phyloP scores from a whole-genome alignment of 2,888 invertebrate genomes.

The Pyrocoelia pectoralis region DNA sequence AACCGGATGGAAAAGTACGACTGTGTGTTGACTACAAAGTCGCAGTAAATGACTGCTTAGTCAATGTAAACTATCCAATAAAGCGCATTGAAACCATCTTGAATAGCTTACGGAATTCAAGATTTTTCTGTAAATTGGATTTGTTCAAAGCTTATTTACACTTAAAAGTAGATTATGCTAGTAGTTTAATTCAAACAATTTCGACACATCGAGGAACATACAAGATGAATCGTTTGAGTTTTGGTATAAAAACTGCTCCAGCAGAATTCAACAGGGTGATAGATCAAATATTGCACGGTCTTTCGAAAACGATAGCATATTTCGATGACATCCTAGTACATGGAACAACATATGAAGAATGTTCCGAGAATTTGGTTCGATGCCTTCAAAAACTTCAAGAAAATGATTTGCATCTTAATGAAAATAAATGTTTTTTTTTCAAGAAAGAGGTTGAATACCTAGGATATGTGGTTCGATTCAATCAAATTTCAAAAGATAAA shows the following conservation, averaged over 20 bases:
- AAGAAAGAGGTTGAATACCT: not conserved
- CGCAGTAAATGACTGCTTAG: constrained; percentile 24
- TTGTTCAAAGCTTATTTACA: constrained; percentile 46
- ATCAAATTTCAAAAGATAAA: not conserved
- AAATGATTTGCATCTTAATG: no score
- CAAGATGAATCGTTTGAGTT: constrained; percentile 38
- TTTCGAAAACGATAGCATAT: no score
- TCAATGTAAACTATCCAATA: constrained; percentile 8
- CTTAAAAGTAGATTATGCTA: constrained; percentile 38
- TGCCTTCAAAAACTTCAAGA: no score
- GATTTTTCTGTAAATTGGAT: constrained; percentile 42
- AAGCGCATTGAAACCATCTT: constrained; percentile 17
- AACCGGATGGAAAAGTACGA: constrained; percentile 35
- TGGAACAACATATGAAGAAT: constrained; percentile 16
- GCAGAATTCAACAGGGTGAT: no score
- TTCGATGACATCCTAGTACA: no score
- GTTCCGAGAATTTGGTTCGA: constrained; percentile 2
- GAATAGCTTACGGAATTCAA: constrained; percentile 32
- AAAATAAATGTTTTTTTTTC: no score
- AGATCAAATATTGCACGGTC: no score
- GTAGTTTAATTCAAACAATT: no score
- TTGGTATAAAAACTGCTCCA: no score
- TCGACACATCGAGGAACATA: constrained; percentile 42
- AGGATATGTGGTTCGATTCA: not conserved
- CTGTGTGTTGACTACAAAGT: constrained; percentile 36